phyloP scores from a whole-genome alignment of 2,113 vertebrate genomes.

The Vombatus ursinus region DNA sequence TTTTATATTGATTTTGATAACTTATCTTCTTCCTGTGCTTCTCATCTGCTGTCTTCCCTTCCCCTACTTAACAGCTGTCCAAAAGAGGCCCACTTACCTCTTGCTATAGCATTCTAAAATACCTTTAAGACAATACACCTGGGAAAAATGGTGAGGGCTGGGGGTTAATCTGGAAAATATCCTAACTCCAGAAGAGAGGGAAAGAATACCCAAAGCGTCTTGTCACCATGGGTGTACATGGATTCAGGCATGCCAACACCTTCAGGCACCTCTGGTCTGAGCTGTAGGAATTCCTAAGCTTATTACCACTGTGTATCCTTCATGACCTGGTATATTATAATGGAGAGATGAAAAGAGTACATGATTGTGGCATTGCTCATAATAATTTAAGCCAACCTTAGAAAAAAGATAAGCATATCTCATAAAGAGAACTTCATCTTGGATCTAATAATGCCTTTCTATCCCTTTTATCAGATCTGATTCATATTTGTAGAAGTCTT shows the following conservation, averaged over 20 bases:
- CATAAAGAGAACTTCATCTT: background rate
- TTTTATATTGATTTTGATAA: conserved; percentile 43
- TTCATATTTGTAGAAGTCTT: background rate
- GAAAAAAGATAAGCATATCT: background rate
- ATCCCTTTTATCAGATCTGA: background rate
- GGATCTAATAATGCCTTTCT: background rate
- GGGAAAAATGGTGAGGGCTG: background rate
- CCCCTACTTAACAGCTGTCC: background rate
- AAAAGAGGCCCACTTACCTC: background rate
- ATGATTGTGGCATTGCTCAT: background rate
- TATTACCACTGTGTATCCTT: background rate
- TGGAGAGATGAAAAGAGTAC: background rate
- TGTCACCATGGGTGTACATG: background rate
- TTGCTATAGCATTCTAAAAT: background rate
- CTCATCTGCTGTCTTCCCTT: background rate
- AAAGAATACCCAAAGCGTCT: background rate
- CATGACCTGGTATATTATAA: background rate
- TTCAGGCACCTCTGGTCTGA: background rate
- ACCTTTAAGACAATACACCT: background rate
- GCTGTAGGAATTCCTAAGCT: background rate
- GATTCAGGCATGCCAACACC: background rate
- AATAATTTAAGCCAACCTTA: background rate
- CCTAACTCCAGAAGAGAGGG: background rate
- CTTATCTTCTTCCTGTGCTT: conserved; percentile 62
- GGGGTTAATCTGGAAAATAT: background rate